Evolutionary conservation across 2,113 vertebrate species (phyloP), one percentile per base, ranked within the genome.

Genomic region (Symphodus melops): DNA sequence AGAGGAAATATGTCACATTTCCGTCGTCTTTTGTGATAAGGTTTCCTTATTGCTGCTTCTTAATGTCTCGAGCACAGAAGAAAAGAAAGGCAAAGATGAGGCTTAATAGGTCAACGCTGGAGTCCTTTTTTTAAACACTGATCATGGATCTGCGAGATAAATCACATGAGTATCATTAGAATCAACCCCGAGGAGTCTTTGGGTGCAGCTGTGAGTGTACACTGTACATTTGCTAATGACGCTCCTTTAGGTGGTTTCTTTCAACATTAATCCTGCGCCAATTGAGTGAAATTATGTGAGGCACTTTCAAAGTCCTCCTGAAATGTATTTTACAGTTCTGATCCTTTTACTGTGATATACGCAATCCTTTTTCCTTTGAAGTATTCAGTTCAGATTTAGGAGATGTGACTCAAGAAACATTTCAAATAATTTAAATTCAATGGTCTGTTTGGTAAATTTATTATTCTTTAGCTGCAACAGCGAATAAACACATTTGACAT

Each of bases 1-100:
- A 9, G 57, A 83, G 83, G 92, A 94, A 88, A 90, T 81, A 84
- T 88, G 88, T 90, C 82, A 89, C 86, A 89, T 92, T 84, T 86
- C 67, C 61, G 37, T 72, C 61, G 25, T 90, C 89, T 89, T 91
- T 92, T 91, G 79, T 82, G 81, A 88, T 89, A 90, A 88, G 79
- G 76, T 84, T 89, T 79, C 72, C 80, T 84, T 55, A 88, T 87
- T 85, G 52, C 44, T 73, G 76, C 68, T 57, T 83, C 61, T 70
- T 59, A 61, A 75, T 67, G 19, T 74, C 54, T 75, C 70, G 66
- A 48, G 70, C 79, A 70, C 76, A 58, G 75, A 68, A 37, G 72
- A 79, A 82, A 79, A 90, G 71, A 91, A 83, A 89, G 73, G 75
- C 71, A 78, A 65, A 80, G 72, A 85, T 77, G 51, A 19, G 77